These are phyloP conservation scores for Helobdella robusta DNA, from an alignment of 2,888 invertebrate genomes.

Conservation along the genomic window DNA sequence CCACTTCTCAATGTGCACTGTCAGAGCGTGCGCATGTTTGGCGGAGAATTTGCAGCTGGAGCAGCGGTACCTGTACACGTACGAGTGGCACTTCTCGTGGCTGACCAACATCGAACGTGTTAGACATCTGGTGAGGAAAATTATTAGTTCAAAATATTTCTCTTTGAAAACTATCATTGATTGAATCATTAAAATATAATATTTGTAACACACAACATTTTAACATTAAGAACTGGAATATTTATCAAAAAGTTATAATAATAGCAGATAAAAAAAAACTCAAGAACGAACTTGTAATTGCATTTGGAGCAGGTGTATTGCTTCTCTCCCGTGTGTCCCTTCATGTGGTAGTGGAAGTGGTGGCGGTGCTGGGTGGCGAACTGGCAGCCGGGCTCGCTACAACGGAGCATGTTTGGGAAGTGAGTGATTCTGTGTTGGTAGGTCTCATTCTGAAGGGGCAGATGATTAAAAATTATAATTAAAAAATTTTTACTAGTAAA, in stretches of 20 bases:
- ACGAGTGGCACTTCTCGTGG: conserved; percentile 18
- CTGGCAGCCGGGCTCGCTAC: conserved; percentile 10
- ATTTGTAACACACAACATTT: neutral
- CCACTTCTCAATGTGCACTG: conserved; percentile 14
- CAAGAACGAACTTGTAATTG: conserved; percentile 11
- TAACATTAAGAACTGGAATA: neutral
- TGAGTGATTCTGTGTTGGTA: conserved; percentile 17
- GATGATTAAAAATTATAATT: too few species aligned
- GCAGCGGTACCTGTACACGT: conserved; percentile 22
- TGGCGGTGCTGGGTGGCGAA: conserved; percentile 21
- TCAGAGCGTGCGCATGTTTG: conserved; percentile 24
- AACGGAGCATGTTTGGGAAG: conserved; percentile 12
- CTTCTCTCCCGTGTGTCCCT: conserved; percentile 16
- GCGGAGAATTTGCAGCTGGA: conserved; percentile 20
- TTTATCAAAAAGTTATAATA: neutral
- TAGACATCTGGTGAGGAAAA: conserved; percentile 4
- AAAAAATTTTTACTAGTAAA: too few species aligned
- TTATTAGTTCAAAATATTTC: neutral
- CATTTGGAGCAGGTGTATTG: conserved; percentile 14
- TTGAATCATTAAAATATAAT: neutral
- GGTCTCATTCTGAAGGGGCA: conserved; percentile 15
- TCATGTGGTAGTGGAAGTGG: conserved; percentile 23
- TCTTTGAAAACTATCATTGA: neutral
- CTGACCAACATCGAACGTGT: conserved; percentile 21
- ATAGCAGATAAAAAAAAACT: neutral